A percentile compares a stretch with the other conserved stretches of the same genome.
phyloP scores from a whole-genome alignment of 2,113 vertebrate genomes.

The Suncus etruscus region DNA sequence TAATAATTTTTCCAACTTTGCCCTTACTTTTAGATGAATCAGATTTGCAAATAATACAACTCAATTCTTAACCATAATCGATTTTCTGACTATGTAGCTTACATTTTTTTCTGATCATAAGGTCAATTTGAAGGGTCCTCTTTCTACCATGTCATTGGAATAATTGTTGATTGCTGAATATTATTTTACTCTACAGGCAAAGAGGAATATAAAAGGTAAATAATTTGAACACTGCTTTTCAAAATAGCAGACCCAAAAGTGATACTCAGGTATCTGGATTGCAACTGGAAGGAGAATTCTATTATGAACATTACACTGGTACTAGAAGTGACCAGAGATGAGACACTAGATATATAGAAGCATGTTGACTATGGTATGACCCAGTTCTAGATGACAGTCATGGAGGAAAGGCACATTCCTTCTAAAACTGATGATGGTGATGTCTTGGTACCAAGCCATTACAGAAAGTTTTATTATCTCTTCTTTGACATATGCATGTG shows the following conservation, averaged over 20 bases:
- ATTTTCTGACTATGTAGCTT: slow-evolving; percentile 19
- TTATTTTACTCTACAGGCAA: not conserved
- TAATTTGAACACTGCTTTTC: slow-evolving; percentile 26
- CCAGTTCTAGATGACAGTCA: not conserved
- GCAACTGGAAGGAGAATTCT: not conserved
- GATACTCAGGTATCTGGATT: not conserved
- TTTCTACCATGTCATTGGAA: not conserved
- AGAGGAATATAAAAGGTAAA: not conserved
- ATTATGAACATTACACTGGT: not conserved
- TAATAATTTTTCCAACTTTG: not conserved
- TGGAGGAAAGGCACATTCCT: not conserved
- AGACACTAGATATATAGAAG: not conserved
- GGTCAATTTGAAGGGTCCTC: not conserved
- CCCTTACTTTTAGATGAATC: not conserved
- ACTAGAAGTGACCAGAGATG: not conserved
- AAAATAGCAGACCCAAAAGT: not conserved
- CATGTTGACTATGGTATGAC: not conserved
- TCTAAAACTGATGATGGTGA: not conserved
- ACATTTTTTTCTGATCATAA: not conserved
- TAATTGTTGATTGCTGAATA: not conserved
- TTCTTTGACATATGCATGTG: not conserved
- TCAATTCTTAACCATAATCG: not conserved
- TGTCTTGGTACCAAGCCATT: not conserved
- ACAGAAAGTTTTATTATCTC: not conserved
- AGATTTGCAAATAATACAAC: not conserved